These are phyloP conservation scores for Acleris emargana DNA, from an alignment of 2,888 invertebrate species.

Conservation along the genomic window DNA sequence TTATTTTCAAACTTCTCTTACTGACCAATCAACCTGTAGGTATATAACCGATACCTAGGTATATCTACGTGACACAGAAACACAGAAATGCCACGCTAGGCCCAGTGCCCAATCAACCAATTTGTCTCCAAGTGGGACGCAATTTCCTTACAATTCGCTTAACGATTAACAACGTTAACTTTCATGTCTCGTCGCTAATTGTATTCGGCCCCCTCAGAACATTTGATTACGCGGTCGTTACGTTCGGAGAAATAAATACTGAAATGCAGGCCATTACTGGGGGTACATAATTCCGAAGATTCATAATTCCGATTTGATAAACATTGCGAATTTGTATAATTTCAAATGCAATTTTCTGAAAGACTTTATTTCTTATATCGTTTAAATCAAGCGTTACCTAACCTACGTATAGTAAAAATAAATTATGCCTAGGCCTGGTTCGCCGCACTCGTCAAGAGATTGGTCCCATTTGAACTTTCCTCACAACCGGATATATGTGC, in stretches of 20 bases:
- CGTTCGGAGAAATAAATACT: constrained; percentile 27
- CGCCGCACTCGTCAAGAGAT: too few relatives aligned
- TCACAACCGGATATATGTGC: too few relatives aligned
- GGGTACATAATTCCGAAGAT: too few relatives aligned
- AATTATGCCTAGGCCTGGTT: too few relatives aligned
- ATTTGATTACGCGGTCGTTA: constrained; percentile 40
- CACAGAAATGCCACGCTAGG: constrained; percentile 46
- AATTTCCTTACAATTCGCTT: constrained; percentile 77
- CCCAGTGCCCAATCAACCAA: constrained; percentile 75
- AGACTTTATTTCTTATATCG: too few relatives aligned
- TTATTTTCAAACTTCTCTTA: too few relatives aligned
- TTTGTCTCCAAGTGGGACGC: constrained; percentile 67
- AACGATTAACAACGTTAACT: constrained; percentile 75
- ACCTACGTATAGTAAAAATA: too few relatives aligned
- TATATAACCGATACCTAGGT: background rate
- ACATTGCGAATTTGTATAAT: too few relatives aligned
- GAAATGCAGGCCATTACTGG: background rate
- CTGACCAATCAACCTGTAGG: background rate
- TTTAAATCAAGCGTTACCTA: too few relatives aligned
- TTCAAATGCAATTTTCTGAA: too few relatives aligned
- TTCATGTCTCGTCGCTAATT: constrained; percentile 77
- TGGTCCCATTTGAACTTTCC: too few relatives aligned
- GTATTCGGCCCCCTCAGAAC: constrained; percentile 68
- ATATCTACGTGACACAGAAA: constrained; percentile 30
- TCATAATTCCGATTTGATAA: too few relatives aligned